A percentile compares a stretch with the other conserved stretches of the same genome.
phyloP scores from a whole-genome alignment of 1,140 invertebrate genomes.

The Pristionchus pacificus region DNA sequence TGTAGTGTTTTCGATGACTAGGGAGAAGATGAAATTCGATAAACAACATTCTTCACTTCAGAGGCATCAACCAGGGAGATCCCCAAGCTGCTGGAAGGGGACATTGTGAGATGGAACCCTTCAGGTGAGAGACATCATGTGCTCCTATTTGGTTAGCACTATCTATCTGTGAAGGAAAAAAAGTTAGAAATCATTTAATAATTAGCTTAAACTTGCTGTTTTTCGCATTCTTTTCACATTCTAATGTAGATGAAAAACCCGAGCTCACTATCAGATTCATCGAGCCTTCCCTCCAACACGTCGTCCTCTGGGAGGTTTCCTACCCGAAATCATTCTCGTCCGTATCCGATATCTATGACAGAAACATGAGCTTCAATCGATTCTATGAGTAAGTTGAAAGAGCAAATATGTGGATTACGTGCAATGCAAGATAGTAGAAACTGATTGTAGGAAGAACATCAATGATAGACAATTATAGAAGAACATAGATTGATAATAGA shows the following conservation, averaged over 20 bases:
- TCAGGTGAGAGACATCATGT: too few relatives aligned
- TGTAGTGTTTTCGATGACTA: background rate
- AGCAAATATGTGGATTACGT: too few relatives aligned
- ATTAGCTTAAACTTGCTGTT: too few relatives aligned
- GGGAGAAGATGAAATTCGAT: background rate
- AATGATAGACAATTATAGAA: too few relatives aligned
- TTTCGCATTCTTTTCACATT: background rate
- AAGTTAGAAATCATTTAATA: too few relatives aligned
- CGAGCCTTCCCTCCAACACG: conserved; percentile 24
- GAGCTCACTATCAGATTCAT: conserved; percentile 19
- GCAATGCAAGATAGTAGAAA: too few relatives aligned
- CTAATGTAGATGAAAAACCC: conserved; percentile 5
- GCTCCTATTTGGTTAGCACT: too few relatives aligned
- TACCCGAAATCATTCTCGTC: conserved; percentile 24
- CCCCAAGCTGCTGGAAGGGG: conserved; percentile 24
- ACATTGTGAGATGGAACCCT: conserved; percentile 27
- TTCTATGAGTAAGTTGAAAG: conserved; percentile 26
- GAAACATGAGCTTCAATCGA: conserved; percentile 27
- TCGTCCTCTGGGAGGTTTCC: conserved; percentile 27
- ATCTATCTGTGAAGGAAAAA: too few relatives aligned
- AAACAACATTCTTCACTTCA: background rate
- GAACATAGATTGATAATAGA: too few relatives aligned
- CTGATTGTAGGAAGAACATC: too few relatives aligned
- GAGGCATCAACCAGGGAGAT: conserved; percentile 24
- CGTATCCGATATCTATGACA: conserved; percentile 26